Evolutionary conservation across 2,888 invertebrate genomes (phyloP).

Genomic region (Ametastegia equiseti): DNA sequence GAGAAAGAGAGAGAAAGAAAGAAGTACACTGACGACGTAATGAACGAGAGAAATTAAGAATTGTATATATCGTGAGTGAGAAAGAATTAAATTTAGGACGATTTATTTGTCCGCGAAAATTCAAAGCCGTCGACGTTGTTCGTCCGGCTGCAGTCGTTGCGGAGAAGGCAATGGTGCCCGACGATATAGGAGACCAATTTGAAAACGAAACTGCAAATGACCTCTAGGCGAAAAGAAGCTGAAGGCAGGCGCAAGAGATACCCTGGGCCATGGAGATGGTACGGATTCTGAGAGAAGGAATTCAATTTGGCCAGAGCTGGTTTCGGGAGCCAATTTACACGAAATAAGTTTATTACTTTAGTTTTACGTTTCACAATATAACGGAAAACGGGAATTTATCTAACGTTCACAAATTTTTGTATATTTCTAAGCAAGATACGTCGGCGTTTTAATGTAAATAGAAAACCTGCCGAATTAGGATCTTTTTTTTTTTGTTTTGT

Average conservation of each 20-base stretch:
- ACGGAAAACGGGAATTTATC: neutral
- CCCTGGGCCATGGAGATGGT: neutral
- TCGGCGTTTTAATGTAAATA: no score
- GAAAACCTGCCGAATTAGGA: no score
- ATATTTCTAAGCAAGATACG: no score
- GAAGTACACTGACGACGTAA: neutral
- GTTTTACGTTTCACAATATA: neutral
- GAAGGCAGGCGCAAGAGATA: no score
- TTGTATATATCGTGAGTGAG: no score
- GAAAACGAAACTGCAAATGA: neutral
- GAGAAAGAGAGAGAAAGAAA: neutral
- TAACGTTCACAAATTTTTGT: neutral
- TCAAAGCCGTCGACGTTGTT: no score
- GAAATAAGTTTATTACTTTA: neutral
- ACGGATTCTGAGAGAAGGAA: conserved; percentile 19
- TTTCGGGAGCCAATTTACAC: conserved; percentile 24
- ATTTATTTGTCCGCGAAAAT: no score
- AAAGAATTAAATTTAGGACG: no score
- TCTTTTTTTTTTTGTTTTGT: no score
- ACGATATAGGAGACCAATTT: conserved; percentile 24
- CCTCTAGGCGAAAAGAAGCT: neutral
- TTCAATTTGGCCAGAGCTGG: conserved; percentile 19
- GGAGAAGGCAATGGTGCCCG: neutral
- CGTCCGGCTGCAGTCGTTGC: neutral
- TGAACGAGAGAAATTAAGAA: neutral